phyloP scores from a whole-genome alignment of 2,797 vertebrate genomes.

The Caiman crocodilus region DNA sequence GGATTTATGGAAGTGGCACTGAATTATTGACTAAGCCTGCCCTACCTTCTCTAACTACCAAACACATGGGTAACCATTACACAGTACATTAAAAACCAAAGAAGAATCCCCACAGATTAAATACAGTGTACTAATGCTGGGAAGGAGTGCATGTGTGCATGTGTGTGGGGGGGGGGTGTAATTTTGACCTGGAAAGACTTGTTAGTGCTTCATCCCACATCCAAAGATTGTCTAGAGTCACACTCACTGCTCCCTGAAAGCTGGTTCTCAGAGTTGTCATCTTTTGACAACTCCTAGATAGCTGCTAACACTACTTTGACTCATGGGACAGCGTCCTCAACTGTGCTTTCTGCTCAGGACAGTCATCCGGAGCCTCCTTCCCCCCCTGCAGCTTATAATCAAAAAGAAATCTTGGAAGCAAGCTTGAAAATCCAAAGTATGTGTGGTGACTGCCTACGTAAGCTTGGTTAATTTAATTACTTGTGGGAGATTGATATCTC shows the following conservation, averaged over 20 bases:
- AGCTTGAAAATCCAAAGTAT: constrained; percentile 39
- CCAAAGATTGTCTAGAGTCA: not conserved
- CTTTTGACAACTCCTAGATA: not conserved
- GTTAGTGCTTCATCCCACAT: not conserved
- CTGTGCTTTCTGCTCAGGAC: accelerated
- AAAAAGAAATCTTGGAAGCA: constrained; percentile 38
- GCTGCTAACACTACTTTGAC: not conserved
- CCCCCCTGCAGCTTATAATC: accelerated
- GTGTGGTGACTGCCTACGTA: constrained; percentile 45
- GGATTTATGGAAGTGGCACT: not conserved
- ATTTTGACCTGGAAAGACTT: constrained; percentile 67
- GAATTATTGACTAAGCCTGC: not conserved
- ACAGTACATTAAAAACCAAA: constrained; percentile 58
- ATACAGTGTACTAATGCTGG: constrained; percentile 36
- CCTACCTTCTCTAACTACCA: constrained; percentile 38
- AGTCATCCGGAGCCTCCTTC: not conserved
- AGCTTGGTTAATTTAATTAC: constrained; percentile 60
- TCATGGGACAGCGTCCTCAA: constrained; percentile 2
- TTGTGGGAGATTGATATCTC: constrained; percentile 70
- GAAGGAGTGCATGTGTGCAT: not conserved
- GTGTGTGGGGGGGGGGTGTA: not conserved
- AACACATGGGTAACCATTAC: constrained; percentile 50
- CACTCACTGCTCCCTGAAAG: not conserved
- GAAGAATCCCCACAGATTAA: constrained; percentile 33
- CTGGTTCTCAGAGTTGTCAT: not conserved